Base-by-base conservation (phyloP, 37 sponge, comb jelly and placozoan genomes). In the Diacarnus erythraeanus region DNA sequence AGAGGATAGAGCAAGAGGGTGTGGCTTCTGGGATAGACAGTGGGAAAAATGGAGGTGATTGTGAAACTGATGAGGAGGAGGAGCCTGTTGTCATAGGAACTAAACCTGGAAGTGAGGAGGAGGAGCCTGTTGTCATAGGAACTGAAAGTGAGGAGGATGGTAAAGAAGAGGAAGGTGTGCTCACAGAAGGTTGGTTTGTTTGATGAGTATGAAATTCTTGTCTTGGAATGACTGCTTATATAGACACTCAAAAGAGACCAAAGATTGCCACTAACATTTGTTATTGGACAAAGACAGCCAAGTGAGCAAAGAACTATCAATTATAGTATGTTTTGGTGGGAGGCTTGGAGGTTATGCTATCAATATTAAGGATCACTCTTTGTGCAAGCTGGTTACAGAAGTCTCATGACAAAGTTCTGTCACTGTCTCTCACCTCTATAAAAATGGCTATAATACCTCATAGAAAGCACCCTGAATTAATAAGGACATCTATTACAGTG, bases 231-330 rank as follows among this genome's bases (percentile, higher is more conserved):
- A n/a, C n/a, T n/a, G n/a, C n/a, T n/a, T n/a, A n/a, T n/a, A n/a
- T n/a, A n/a, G n/a, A n/a, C n/a, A n/a, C n/a, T n/a, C n/a, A n/a
- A 25, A 86, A 73, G 80, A 79, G 41, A 33, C 30, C 12, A 63
- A 25, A 60, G 26, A 36, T 59, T 21, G 40, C 54, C 25, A 38
- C 56, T 31, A 86, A 86, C 33, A 20, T 79, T 33, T 79, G 79
- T 58, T 38, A 72, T 59, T 86, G 86, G 86, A 73, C 41, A 23
- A 86, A 86, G 54, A 31, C 31, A 44, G 74, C 75, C 42, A 86
- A 86, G 86, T 86, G 30, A 80, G 75, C n/a, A n/a, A n/a, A n/a
- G n/a, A n/a, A n/a, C n/a, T n/a, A n/a, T n/a, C n/a, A n/a, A n/a
- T n/a, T n/a, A n/a, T n/a, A n/a, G n/a, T n/a, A n/a, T n/a, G n/a